Evolutionary conservation across 2,113 vertebrate genomes (phyloP).

Genomic region (Bucco capensis): DNA sequence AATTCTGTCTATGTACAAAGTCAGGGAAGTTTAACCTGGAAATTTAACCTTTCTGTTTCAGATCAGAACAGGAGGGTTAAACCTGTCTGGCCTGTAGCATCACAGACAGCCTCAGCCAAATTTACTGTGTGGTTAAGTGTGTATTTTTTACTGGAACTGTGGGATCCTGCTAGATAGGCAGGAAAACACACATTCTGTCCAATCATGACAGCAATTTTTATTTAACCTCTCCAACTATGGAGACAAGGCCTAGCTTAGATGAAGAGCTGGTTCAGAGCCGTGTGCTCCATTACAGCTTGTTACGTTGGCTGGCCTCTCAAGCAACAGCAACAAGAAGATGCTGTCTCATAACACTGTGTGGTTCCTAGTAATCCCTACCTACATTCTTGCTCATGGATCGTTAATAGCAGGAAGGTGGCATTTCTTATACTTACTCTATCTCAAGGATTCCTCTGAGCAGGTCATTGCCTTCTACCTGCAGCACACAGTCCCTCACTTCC

Average conservation of each 20-base stretch:
- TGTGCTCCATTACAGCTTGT: not conserved
- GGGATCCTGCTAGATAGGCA: not conserved
- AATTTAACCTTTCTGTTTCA: not conserved
- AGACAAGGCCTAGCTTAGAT: not conserved
- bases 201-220: not conserved
- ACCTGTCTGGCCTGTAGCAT: not conserved
- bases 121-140: not conserved
- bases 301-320: not conserved
- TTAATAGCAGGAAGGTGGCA: not conserved
- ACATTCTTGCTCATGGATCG: not conserved
- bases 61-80: not conserved
- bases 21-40: not conserved
- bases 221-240: not conserved
- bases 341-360: not conserved
- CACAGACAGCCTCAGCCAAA: not conserved
- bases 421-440: slow-evolving; percentile 60
- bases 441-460: slow-evolving; percentile 64
- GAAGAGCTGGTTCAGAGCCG: not conserved
- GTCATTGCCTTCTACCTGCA: slow-evolving; percentile 74
- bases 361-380: not conserved
- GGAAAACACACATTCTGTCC: not conserved
- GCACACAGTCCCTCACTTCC: slow-evolving; percentile 61
- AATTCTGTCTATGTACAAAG: not conserved
- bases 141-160: not conserved
- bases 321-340: not conserved